Evolutionary conservation across 1,140 invertebrate species (phyloP).

Genomic region (Ruditapes philippinarum): DNA sequence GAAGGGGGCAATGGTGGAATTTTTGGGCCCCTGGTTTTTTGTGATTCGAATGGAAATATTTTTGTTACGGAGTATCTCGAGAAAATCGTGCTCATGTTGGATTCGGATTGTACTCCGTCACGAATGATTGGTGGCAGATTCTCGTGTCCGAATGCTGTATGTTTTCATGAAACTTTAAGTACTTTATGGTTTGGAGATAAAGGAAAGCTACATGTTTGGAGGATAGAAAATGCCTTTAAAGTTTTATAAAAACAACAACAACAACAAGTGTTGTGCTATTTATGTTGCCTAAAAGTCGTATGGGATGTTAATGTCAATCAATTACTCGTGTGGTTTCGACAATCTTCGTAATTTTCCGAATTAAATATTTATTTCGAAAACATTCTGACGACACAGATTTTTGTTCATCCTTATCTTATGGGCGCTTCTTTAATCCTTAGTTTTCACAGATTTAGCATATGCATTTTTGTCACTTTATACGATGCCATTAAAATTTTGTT

Average conservation of each 20-base stretch:
- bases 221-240: not conserved
- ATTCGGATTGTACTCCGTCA: constrained; percentile 1
- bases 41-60: constrained; percentile 37
- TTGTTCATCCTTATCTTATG: no score
- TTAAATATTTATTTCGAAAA: no score
- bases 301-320: no score
- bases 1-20: not conserved
- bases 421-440: no score
- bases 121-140: not conserved
- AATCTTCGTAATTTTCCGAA: no score
- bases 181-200: constrained; percentile 35
- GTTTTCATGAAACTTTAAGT: not conserved
- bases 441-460: no score
- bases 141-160: constrained; percentile 42
- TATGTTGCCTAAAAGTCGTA: no score
- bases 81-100: constrained; percentile 33
- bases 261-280: no score
- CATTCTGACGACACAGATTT: no score
- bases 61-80: constrained; percentile 51
- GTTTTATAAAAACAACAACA: not conserved
- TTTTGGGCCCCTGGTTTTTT: constrained; percentile 58
- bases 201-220: constrained; percentile 28
- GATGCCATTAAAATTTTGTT: no score
- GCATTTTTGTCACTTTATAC: no score
- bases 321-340: no score